Percentiles rank a stretch among this genome's conserved stretches.
These are phyloP conservation scores for Penaeus chinensis DNA, from an alignment of 1,140 invertebrate species.

Conservation along the genomic window DNA sequence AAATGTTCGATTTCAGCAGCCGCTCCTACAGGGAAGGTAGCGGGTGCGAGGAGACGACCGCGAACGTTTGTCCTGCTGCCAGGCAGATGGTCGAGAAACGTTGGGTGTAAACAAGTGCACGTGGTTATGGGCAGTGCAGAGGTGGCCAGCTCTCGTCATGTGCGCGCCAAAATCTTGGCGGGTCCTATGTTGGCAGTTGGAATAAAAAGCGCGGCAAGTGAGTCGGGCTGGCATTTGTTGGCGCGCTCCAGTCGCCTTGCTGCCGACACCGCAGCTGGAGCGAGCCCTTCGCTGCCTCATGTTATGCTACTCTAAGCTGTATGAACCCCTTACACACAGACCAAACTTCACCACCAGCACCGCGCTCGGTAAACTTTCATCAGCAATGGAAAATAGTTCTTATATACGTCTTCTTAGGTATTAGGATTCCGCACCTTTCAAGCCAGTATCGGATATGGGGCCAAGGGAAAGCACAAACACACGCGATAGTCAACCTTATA, in stretches of 20 bases:
- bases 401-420: slow-evolving; percentile 63
- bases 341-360: slow-evolving; percentile 51
- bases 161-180: slow-evolving; percentile 64
- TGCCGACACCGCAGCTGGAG: slow-evolving; percentile 64
- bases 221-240: slow-evolving; percentile 64
- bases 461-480: slow-evolving; percentile 61
- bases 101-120: slow-evolving; percentile 62
- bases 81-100: slow-evolving; percentile 60
- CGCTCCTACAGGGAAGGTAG: slow-evolving; percentile 18
- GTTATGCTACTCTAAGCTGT: slow-evolving; percentile 60
- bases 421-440: slow-evolving; percentile 63
- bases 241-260: slow-evolving; percentile 64
- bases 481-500: slow-evolving; percentile 60
- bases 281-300: slow-evolving; percentile 49
- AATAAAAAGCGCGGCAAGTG: slow-evolving; percentile 64
- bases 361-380: slow-evolving; percentile 61
- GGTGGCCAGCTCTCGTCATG: slow-evolving; percentile 61
- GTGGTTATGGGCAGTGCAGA: slow-evolving; percentile 61
- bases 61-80: slow-evolving; percentile 57
- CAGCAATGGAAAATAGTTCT: slow-evolving; percentile 63
- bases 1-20: slow-evolving; percentile 6
- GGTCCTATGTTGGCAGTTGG: slow-evolving; percentile 63
- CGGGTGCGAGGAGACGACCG: slow-evolving; percentile 44
- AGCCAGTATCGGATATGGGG: slow-evolving; percentile 63
- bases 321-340: slow-evolving; percentile 53